Conservation (phyloP, 2,888 invertebrate genomes). For the Cephus rjabovi region DNA sequence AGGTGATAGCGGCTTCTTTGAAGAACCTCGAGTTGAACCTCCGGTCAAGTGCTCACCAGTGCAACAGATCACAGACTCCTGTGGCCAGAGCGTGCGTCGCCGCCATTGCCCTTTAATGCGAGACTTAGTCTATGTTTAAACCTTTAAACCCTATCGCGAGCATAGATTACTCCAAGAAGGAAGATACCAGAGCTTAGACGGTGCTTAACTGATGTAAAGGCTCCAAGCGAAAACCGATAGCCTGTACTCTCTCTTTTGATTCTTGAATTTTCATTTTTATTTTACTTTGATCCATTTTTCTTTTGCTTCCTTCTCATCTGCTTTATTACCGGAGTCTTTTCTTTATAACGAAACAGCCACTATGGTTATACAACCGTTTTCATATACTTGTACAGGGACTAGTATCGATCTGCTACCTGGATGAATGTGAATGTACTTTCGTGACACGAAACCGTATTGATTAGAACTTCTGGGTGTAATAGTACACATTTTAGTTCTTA, state of each 20-base stretch:
- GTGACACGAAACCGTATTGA: neutral
- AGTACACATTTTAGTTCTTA: neutral
- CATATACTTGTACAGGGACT: neutral
- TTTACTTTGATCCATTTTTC: neutral
- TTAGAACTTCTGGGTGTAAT: neutral
- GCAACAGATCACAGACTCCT: constrained; percentile 21
- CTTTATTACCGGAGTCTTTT: neutral
- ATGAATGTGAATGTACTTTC: neutral
- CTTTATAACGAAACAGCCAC: neutral
- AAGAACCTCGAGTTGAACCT: constrained; percentile 40
- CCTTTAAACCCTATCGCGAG: neutral
- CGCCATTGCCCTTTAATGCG: neutral
- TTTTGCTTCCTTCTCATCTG: neutral
- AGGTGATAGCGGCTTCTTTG: constrained; percentile 63
- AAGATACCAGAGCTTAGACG: neutral
- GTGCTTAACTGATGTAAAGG: neutral
- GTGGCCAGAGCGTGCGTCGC: constrained; percentile 18
- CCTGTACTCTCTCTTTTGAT: neutral
- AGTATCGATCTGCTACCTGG: neutral
- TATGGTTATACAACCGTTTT: neutral
- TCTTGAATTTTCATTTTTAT: neutral
- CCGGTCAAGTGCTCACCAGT: constrained; percentile 47
- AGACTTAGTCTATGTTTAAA: neutral
- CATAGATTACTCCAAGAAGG: neutral
- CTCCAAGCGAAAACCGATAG: neutral